A percentile compares a stretch with the other conserved stretches of the same genome.
Conservation (phyloP, 2,113 vertebrate genomes). For the Peromyscus californicus region DNA sequence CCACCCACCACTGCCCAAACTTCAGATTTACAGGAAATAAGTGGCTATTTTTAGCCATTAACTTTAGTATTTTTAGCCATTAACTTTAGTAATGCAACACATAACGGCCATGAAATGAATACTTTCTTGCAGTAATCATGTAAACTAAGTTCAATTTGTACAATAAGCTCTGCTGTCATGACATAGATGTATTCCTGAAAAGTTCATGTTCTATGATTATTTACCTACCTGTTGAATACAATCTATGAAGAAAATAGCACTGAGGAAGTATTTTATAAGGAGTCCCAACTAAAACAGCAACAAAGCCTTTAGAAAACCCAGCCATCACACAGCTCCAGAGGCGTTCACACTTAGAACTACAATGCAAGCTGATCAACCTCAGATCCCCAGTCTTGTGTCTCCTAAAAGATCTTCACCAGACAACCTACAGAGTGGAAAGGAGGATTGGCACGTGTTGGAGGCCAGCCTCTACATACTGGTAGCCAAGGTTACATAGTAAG, state of each 20-base stretch:
- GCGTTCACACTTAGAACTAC: not conserved
- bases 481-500: not conserved
- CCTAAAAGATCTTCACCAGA: not conserved
- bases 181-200: not conserved
- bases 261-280: not conserved
- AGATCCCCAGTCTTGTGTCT: not conserved
- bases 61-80: not conserved
- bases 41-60: not conserved
- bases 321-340: not conserved
- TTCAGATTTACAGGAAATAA: not conserved
- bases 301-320: not conserved
- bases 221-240: not conserved
- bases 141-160: not conserved
- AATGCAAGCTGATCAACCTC: not conserved
- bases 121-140: not conserved
- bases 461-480: not conserved
- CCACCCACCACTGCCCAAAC: not conserved
- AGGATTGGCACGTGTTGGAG: not conserved
- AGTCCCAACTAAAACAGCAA: not conserved
- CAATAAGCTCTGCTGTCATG: not conserved
- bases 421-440: not conserved
- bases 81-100: not conserved
- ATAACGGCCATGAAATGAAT: not conserved
- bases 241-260: not conserved
- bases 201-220: not conserved